A percentile compares a stretch with the other conserved stretches of the same genome.
Conservation (phyloP, 1,140 invertebrate species). For the Drosophila ercepeae region DNA sequence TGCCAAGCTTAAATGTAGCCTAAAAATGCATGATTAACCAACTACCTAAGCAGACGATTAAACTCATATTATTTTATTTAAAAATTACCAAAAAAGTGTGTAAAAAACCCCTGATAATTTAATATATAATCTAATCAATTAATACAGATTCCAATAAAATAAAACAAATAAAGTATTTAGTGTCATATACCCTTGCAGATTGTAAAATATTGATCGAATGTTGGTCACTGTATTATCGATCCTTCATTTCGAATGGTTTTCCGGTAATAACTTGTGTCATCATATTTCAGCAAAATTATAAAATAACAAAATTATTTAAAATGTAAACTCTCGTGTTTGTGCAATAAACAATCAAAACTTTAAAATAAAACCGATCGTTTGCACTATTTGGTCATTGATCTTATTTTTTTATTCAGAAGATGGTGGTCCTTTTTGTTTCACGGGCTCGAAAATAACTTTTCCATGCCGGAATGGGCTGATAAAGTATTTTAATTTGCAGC, state of each 20-base stretch:
- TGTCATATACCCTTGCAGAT: constrained; percentile 26
- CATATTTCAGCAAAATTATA: not conserved
- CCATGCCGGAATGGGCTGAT: constrained; percentile 12
- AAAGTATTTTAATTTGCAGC: constrained; percentile 33
- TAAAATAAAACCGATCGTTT: constrained; percentile 9
- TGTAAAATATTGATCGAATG: not conserved
- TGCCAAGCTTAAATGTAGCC: constrained; percentile 36
- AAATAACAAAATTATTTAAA: constrained; percentile 2
- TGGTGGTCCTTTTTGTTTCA: constrained; percentile 10
- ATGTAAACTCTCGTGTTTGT: constrained; percentile 5
- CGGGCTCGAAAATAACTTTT: constrained; percentile 11
- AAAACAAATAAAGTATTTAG: not conserved
- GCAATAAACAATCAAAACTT: constrained; percentile 4
- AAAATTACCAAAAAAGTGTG: constrained; percentile 8
- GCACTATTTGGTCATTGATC: constrained; percentile 26
- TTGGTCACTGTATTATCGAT: not conserved
- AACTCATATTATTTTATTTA: constrained; percentile 19
- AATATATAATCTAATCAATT: constrained; percentile 11
- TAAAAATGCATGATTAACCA: constrained; percentile 32
- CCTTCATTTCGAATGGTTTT: not conserved
- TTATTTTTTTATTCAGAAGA: constrained; percentile 26
- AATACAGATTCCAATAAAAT: not conserved
- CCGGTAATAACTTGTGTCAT: not conserved
- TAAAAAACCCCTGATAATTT: constrained; percentile 24
- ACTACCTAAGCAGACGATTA: constrained; percentile 36